Conservation (phyloP, 2,797 vertebrate genomes). For the Crocidura indochinensis region DNA sequence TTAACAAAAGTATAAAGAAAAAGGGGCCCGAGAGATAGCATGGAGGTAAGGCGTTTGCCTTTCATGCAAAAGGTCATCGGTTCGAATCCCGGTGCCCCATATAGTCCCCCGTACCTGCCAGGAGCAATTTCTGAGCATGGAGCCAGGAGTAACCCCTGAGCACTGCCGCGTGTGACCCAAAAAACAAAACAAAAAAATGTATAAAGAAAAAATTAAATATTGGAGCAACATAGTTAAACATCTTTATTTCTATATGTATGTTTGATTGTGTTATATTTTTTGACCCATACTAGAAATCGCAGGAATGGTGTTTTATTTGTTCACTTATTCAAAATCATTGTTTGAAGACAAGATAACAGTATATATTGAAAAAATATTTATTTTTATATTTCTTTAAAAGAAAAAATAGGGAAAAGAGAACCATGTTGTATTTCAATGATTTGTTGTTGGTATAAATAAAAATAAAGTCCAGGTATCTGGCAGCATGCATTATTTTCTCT, state of each 20-base stretch:
- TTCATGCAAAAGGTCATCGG: too few relatives aligned
- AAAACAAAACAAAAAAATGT: too few relatives aligned
- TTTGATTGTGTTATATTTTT: not conserved
- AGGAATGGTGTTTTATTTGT: not conserved
- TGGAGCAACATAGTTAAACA: not conserved
- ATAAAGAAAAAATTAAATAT: not conserved
- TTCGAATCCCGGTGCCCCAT: too few relatives aligned
- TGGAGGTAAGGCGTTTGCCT: too few relatives aligned
- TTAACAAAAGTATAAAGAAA: not conserved
- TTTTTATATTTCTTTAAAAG: not conserved
- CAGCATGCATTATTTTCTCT: not conserved
- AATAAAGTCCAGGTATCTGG: not conserved
- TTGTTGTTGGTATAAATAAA: not conserved
- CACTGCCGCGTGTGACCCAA: too few relatives aligned
- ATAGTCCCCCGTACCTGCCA: too few relatives aligned
- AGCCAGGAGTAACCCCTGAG: too few relatives aligned
- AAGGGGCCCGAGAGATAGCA: too few relatives aligned
- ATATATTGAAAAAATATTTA: not conserved
- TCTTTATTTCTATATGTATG: not conserved
- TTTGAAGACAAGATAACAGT: not conserved
- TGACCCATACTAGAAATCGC: not conserved
- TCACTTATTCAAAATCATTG: not conserved
- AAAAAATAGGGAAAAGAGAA: conserved; percentile 10
- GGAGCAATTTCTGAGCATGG: too few relatives aligned
- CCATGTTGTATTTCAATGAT: not conserved